These are phyloP conservation scores for Columba livia DNA, from an alignment of 2,113 vertebrate species.

Conservation along the genomic window DNA sequence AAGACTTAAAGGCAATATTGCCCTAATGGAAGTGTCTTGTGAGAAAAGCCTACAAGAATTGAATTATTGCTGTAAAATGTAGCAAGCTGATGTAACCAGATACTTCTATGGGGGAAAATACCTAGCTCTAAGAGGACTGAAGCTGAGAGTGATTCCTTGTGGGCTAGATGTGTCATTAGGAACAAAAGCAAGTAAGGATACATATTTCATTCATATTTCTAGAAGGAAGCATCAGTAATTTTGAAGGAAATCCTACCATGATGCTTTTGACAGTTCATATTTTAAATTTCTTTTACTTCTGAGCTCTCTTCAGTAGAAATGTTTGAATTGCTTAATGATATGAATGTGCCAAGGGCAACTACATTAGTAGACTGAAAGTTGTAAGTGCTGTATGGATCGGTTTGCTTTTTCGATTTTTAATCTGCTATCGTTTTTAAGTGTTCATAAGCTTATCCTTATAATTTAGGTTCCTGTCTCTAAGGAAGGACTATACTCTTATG, in stretches of 20 bases:
- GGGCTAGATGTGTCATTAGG: neutral
- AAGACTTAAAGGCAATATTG: neutral
- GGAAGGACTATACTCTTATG: neutral
- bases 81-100: neutral
- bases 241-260: neutral
- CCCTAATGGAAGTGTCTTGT: slow-evolving; percentile 1
- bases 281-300: neutral
- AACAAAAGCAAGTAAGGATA: slow-evolving; percentile 4
- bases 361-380: neutral
- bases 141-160: neutral
- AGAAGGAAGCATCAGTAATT: neutral
- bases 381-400: neutral
- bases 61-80: slow-evolving; percentile 15
- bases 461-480: neutral
- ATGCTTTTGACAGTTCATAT: neutral
- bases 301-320: neutral
- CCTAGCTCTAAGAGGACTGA: neutral
- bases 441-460: neutral
- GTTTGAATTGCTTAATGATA: neutral
- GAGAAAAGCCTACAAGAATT: neutral
- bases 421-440: neutral
- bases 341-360: neutral
- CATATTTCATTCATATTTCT: neutral
- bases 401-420: neutral
- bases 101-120: neutral